Evolutionary conservation across 2,797 vertebrate genomes (phyloP).

Genomic region (Myotis pilosus): DNA sequence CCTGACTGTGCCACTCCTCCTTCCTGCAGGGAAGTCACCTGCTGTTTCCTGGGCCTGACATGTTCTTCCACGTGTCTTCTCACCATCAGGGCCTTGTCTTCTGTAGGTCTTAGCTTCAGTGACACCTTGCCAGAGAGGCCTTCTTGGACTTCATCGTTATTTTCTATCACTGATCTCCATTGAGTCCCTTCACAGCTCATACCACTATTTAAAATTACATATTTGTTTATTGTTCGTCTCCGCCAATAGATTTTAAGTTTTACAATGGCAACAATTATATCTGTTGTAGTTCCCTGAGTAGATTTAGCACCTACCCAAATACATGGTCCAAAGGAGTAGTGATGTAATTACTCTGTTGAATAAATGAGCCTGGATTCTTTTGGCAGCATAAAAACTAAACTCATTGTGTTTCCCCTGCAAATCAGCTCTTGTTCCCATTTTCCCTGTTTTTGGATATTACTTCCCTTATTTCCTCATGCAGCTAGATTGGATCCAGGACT

Average conservation of each 20-base stretch:
- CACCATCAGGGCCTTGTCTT: neutral
- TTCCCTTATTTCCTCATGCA: neutral
- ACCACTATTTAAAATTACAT: neutral
- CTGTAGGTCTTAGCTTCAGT: neutral
- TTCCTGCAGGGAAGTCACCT: neutral
- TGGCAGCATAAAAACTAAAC: neutral
- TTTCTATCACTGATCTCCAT: neutral
- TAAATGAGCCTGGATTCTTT: slow-evolving; percentile 3
- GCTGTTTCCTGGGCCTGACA: neutral
- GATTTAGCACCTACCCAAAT: neutral
- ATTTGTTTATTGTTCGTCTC: neutral
- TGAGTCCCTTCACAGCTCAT: neutral
- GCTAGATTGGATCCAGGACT: neutral
- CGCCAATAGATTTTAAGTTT: neutral
- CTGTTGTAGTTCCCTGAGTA: neutral
- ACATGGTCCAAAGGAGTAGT: neutral
- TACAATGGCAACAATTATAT: neutral
- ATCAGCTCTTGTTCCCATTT: neutral
- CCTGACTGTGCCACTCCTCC: neutral
- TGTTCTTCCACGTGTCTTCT: neutral
- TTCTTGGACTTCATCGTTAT: neutral
- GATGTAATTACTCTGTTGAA: neutral
- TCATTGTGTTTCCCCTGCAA: neutral
- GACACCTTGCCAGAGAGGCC: neutral
- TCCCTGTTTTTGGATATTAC: neutral